phyloP scores from a whole-genome alignment of 37 sponge, comb jelly and placozoan genomes.

The Eunapius fragilis region DNA sequence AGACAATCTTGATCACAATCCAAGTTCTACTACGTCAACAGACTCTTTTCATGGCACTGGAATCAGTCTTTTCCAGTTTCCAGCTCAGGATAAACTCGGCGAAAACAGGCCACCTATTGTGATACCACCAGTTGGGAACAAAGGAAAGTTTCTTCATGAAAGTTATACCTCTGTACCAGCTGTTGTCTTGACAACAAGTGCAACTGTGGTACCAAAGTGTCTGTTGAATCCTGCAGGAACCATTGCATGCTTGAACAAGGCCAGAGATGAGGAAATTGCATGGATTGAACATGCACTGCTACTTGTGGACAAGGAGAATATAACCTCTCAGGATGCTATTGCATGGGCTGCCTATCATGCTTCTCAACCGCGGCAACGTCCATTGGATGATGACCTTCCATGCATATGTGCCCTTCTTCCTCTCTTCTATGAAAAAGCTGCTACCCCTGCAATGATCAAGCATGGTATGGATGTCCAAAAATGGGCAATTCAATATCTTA shows the following conservation, averaged over 20 bases:
- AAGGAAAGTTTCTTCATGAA: too few relatives aligned
- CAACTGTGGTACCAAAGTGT: conserved; percentile 28
- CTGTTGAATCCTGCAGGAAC: conserved; percentile 2
- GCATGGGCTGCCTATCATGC: conserved; percentile 41
- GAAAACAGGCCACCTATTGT: conserved; percentile 19
- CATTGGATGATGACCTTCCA: conserved; percentile 10
- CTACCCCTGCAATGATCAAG: conserved; percentile 49
- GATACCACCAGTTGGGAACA: conserved; percentile 26
- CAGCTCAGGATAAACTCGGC: conserved; percentile 21
- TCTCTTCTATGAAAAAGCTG: conserved; percentile 42
- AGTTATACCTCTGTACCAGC: conserved; percentile 22
- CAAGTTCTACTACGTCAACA: too few relatives aligned
- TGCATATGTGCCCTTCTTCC: conserved; percentile 34
- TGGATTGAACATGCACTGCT: too few relatives aligned
- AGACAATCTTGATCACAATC: conserved; percentile 47
- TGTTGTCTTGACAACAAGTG: conserved; percentile 24
- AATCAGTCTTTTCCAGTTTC: conserved; percentile 43
- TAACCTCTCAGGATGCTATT: conserved; percentile 15
- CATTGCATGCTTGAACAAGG: conserved; percentile 7
- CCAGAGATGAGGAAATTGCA: too few relatives aligned
- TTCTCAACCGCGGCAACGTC: conserved; percentile 12
- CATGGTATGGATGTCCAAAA: conserved; percentile 36
- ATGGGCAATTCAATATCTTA: conserved; percentile 27
- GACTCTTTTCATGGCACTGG: too few relatives aligned
- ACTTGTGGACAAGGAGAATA: too few relatives aligned